Base-by-base conservation (phyloP, 2,797 vertebrate genomes). In the Amblyopsis hoosieri region DNA sequence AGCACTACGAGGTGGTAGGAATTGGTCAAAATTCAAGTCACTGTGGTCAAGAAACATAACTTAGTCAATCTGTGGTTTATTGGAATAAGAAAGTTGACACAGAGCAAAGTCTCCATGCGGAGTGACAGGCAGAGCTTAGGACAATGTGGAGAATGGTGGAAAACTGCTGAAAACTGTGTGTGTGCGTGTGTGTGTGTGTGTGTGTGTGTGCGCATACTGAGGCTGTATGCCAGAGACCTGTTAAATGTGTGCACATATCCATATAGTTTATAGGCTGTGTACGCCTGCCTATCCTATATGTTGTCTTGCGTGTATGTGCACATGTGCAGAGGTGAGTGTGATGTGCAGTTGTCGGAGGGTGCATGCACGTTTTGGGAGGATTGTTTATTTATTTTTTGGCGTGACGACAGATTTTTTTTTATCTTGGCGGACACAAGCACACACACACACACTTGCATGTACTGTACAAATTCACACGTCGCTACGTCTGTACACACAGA, bases 1-100 rank as follows among this genome's bases (percentile, higher is more conserved):
- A 48, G 47, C n/a, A 48, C 15, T 52, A 17, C 11, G 15, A 52
- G 14, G 50, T 54, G 19, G 15, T 13, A 15, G 15, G 33, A 37
- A 10, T 37, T 3, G 48, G 31, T 15, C 1, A 54, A 15, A 45
- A 57, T 59, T 11, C 49, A 64, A 67, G 45, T 70, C n/a, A 42
- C 33, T 46, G 17, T 1, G 52, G 48, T 69, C 48, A 82, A 50
- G 62, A 23, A 80, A 29, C 19, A 72, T 52, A 71, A 79, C 13
- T 51, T 64, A 47, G 51, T 86, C 63, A 72, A 84, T 85, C 86
- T 91, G 85, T 83, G 86, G 73, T 93, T 94, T 93, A 93, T 93
- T 93, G 90, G 86, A 91, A 92, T 91, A 92, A 90, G 89, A 94
- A 93, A 93, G 81, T 86, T 85, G 83, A 91, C 90, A 93, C 66